These are phyloP conservation scores for Melierax canorus DNA, from an alignment of 2,113 vertebrate species.

Conservation along the genomic window DNA sequence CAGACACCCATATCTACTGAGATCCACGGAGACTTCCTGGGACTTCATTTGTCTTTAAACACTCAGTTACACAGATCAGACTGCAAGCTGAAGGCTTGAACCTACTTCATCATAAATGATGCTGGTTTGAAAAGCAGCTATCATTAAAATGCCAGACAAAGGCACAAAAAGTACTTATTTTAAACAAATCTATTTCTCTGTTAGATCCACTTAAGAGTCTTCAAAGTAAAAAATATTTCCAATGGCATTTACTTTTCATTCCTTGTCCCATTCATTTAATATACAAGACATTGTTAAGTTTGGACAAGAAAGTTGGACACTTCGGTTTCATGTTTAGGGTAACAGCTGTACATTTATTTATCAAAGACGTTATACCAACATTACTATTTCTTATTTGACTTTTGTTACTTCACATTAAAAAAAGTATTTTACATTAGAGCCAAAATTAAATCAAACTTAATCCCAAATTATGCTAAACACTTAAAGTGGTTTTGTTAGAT, in stretches of 20 bases:
- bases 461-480: neutral
- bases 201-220: neutral
- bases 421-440: neutral
- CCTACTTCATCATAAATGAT: neutral
- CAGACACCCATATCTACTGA: neutral
- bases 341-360: neutral
- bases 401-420: neutral
- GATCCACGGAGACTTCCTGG: neutral
- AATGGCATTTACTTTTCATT: neutral
- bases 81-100: neutral
- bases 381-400: neutral
- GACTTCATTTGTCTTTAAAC: neutral
- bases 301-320: neutral
- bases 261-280: neutral
- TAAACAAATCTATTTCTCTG: neutral
- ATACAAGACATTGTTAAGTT: neutral
- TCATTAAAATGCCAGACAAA: neutral
- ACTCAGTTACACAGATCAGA: neutral
- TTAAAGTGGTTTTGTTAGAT: neutral
- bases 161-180: neutral
- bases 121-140: neutral
- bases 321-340: neutral
- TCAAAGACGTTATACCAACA: neutral
- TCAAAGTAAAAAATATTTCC: neutral
- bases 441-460: conserved; percentile 14